Base-by-base conservation (phyloP, 1,140 invertebrate species). In the Drosophila mauritiana region DNA sequence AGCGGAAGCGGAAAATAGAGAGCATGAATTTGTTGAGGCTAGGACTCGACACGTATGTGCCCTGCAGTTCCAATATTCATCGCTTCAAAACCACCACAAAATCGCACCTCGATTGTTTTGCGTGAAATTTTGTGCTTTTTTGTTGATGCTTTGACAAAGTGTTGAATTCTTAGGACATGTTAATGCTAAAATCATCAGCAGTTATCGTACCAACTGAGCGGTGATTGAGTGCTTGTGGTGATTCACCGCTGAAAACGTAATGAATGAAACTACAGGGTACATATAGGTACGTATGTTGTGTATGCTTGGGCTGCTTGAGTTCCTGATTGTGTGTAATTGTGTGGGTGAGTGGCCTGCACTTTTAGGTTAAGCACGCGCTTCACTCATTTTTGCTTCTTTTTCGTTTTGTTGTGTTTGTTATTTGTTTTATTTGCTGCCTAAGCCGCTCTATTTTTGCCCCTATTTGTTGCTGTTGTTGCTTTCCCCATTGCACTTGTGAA, bases 291-390 rank as follows among this genome's bases (percentile, higher is more conserved):
- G 52, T 58, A 10, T 27, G 15, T 73, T 64, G 13, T 74, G 25
- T n/a, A 10, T 56, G 45, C 22, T 25, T 46, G 20, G 43, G 43
- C 34, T 73, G 62, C n/a, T 55, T 43, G n/a, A 51, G 48, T 46
- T 31, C 40, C 45, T 57, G 34, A 54, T 42, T 68, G 53, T 59
- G 51, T 73, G 56, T 46, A 61, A 56, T 42, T 53, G 78, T 43
- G 54, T 57, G 55, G 48, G 61, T 79, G 57, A 77, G 42, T 73
- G 68, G 64, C 63, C 59, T 83, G 64, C 68, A 84, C 63, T 89
- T 88, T 88, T 88, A 90, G 84, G 84, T 88, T 88, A 88, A 88
- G 84, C 84, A 89, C 84, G 52, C 84, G 83, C 68, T 88, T 84
- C 84, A 84, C 84, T 86, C 80, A 77, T 69, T 79, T 86, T 52